These are phyloP conservation scores for Parus major DNA, from an alignment of 2,113 vertebrate species.

Conservation along the genomic window DNA sequence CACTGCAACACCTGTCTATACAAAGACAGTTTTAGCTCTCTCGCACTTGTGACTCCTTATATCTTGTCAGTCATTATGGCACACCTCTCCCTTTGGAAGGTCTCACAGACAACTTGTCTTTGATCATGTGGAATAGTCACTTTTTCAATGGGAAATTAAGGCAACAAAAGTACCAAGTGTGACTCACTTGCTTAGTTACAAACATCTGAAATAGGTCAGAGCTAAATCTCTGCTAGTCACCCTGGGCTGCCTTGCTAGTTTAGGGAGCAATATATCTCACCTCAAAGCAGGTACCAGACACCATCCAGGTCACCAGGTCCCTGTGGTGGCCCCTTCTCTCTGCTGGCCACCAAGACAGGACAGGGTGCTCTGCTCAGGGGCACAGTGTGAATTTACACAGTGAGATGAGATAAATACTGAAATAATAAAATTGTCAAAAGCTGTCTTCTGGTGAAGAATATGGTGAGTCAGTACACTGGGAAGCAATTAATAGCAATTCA, in stretches of 20 bases:
- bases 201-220: constrained; percentile 24
- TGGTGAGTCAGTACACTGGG: not conserved
- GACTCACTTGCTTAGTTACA: not conserved
- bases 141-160: not conserved
- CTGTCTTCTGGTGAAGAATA: not conserved
- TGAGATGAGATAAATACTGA: not conserved
- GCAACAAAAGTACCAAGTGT: not conserved
- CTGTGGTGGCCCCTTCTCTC: not conserved
- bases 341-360: not conserved
- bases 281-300: not conserved
- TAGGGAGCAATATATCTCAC: not conserved
- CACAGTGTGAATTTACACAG: not conserved
- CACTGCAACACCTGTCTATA: not conserved
- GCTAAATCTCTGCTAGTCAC: not conserved
- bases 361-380: not conserved
- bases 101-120: not conserved
- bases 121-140: not conserved
- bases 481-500: not conserved
- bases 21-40: constrained; percentile 13
- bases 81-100: not conserved
- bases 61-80: not conserved
- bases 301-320: not conserved
- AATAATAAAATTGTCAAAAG: not conserved
- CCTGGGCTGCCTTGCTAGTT: not conserved
- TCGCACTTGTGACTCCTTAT: not conserved